A percentile compares a stretch with the other conserved stretches of the same genome.
Evolutionary conservation across 2,113 vertebrate genomes (phyloP).

Genomic region (Chloroceryle aenea): DNA sequence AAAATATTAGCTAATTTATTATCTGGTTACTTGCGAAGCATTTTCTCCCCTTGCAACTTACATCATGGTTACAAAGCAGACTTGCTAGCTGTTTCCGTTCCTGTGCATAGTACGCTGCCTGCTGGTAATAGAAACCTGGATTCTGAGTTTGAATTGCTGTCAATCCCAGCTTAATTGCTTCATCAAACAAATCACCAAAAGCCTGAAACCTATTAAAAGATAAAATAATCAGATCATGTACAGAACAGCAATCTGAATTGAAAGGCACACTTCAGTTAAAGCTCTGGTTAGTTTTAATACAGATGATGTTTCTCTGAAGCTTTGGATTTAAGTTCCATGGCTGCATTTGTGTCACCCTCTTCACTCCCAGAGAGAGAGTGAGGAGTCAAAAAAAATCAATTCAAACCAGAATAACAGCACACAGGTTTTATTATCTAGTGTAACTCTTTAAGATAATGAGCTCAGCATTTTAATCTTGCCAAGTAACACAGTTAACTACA

Average conservation of each 20-base stretch:
- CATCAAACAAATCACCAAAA: constrained; percentile 97
- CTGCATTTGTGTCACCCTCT: background rate
- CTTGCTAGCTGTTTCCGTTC: constrained; percentile 89
- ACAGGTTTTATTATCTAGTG: background rate
- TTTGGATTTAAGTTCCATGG: background rate
- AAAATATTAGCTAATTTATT: background rate
- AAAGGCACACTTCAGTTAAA: background rate
- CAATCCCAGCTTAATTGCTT: constrained; percentile 96
- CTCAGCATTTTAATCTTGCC: background rate
- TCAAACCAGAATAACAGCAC: background rate
- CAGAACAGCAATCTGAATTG: background rate
- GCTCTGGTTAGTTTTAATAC: background rate
- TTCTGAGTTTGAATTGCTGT: constrained; percentile 99
- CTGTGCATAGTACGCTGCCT: constrained; percentile 94
- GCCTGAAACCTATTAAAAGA: constrained; percentile 87
- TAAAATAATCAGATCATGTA: background rate
- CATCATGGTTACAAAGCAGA: constrained; percentile 89
- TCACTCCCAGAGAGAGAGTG: background rate
- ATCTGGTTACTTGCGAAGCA: background rate
- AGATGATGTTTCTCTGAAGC: background rate
- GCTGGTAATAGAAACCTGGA: constrained; percentile 98
- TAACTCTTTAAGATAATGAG: background rate
- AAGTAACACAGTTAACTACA: background rate
- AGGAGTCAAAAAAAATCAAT: background rate
- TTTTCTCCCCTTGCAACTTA: constrained; percentile 62